Evolutionary conservation across 2,888 invertebrate species (phyloP), one percentile per base, ranked within the genome.

Genomic region (Steromphala cineraria): DNA sequence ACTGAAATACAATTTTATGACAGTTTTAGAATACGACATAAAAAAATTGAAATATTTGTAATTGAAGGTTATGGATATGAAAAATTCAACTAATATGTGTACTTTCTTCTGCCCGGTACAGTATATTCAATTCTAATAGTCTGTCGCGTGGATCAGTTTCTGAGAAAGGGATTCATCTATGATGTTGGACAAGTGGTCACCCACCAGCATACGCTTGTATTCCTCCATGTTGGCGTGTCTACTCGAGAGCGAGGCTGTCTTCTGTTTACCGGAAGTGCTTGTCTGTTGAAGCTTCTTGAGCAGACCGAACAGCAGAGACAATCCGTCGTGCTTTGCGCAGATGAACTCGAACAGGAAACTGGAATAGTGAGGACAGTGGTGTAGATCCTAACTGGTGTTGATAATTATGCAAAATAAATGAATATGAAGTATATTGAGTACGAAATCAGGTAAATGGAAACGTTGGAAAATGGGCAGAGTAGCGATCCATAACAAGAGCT

Each of bases 331-430:
- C 21, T 97, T 97, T 80, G 97, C 96, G 78, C 96, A 96, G 0
- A 97, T 95, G 93, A 98, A 98, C 94, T 98, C 98, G 94, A 97
- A 97, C 10, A 98, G 96, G 93, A 98, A 98, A 93, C 98, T 98
- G 94, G 0, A 89, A 79, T 13, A 17, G 81, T 77, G 56, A 80
- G 21, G 46, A 46, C 46, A 46, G 46, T 5, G 13, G 46, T 46
- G 7, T 46, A 46, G 13, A 46, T 1, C 13, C 46, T 10, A 4
- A 46, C 46, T 46, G 1, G 13, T 46, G 46, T 46, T 10, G 46
- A 46, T 8, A 46, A 1, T 46, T 46, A 13, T 8, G 10, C 46
- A 46, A 10, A 46, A 46, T 5, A 8, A 36, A 36, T n/a, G n/a
- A 36, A 78, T 2, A 19, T 75, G 15, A 0, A 8, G 28, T 79